Conservation (phyloP, 2,888 invertebrate species). For the Venustoraphidia nigricollis region DNA sequence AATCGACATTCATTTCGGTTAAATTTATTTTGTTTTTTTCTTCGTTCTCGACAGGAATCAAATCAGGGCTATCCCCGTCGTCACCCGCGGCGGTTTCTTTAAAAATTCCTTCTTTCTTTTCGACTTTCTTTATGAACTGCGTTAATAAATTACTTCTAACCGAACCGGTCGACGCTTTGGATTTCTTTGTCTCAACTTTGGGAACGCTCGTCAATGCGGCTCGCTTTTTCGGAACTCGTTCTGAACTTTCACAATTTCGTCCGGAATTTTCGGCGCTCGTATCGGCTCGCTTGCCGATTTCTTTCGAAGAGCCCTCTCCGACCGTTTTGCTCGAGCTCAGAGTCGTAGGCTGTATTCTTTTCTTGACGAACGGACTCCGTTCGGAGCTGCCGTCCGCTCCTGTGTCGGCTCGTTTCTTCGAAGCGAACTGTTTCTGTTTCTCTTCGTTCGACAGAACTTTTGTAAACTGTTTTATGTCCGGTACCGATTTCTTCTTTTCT, state of each 20-base stretch:
- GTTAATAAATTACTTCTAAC: background rate
- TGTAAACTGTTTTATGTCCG: slow-evolving; percentile 21
- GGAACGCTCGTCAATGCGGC: background rate
- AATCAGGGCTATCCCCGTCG: no score
- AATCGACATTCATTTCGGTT: no score
- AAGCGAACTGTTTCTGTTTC: slow-evolving; percentile 15
- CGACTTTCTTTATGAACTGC: background rate
- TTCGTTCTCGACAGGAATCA: no score
- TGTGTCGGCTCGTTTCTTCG: background rate
- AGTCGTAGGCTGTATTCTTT: background rate
- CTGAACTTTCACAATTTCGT: background rate
- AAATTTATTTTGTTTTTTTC: no score
- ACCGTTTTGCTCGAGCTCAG: no score
- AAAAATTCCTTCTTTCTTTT: no score
- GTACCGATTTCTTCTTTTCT: background rate
- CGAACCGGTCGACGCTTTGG: background rate
- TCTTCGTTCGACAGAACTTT: slow-evolving; percentile 21
- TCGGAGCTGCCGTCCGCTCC: no score
- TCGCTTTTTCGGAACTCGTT: background rate
- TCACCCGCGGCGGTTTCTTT: no score
- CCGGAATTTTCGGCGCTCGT: no score
- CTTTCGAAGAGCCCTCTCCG: no score
- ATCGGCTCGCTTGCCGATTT: no score
- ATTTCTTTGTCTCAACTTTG: background rate
- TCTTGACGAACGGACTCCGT: background rate